Conservation (phyloP, 2,797 vertebrate genomes). For the Parauchenoglanis punctatus region DNA sequence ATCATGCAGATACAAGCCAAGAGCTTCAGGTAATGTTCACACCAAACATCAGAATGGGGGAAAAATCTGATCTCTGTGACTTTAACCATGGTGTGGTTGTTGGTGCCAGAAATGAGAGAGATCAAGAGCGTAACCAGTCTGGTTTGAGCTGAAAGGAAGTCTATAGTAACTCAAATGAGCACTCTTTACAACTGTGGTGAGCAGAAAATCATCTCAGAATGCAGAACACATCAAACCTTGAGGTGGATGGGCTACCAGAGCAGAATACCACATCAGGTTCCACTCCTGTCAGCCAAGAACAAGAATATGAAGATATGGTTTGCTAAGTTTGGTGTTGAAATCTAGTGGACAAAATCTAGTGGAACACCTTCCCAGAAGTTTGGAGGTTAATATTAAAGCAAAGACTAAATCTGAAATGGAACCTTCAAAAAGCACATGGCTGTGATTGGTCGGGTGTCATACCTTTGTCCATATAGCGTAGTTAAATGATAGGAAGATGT, state of each 20-base stretch:
- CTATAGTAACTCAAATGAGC: background rate
- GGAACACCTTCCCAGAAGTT: background rate
- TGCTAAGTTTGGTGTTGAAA: too few relatives aligned
- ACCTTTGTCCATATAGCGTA: background rate
- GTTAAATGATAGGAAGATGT: background rate
- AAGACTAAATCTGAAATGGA: background rate
- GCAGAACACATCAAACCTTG: too few relatives aligned
- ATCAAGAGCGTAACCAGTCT: background rate
- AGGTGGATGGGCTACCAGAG: too few relatives aligned
- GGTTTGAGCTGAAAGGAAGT: background rate
- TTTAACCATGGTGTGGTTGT: background rate
- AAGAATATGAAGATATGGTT: too few relatives aligned
- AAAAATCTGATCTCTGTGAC: too few relatives aligned
- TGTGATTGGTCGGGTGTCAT: background rate
- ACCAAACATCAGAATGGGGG: too few relatives aligned
- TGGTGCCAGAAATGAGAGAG: background rate
- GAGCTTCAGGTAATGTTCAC: too few relatives aligned
- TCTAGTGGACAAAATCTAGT: background rate
- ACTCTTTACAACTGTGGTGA: background rate
- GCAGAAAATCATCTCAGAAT: too few relatives aligned
- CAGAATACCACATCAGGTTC: too few relatives aligned
- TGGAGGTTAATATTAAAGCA: background rate
- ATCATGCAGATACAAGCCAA: too few relatives aligned
- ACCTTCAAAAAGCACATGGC: background rate
- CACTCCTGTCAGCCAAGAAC: too few relatives aligned